Conservation (phyloP, 2,113 vertebrate genomes). For the Corythornis cristatus region DNA sequence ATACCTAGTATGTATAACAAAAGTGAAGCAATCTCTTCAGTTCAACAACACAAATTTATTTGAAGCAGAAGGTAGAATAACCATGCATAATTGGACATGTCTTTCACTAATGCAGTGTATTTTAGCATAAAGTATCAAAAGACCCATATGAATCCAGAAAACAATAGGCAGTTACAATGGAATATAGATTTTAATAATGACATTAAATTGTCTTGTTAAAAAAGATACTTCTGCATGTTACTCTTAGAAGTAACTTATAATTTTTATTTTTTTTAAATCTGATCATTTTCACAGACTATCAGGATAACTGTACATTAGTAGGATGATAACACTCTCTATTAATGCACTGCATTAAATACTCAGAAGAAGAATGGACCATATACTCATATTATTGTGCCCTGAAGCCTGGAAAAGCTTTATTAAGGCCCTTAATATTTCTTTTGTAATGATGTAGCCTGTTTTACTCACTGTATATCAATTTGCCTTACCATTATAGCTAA, state of each 20-base stretch:
- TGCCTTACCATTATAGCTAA: not conserved
- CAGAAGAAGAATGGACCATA: not conserved
- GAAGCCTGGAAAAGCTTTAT: not conserved
- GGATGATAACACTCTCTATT: not conserved
- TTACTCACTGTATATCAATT: not conserved
- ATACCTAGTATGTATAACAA: not conserved
- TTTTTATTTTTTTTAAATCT: not conserved
- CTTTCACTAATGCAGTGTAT: not conserved
- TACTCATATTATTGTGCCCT: not conserved
- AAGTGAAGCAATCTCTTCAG: not conserved
- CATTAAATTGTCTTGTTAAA: not conserved
- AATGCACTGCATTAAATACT: not conserved
- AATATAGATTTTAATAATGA: not conserved
- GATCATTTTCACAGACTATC: not conserved
- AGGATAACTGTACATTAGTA: not conserved
- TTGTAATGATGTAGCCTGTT: not conserved
- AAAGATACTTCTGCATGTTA: not conserved
- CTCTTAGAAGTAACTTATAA: not conserved
- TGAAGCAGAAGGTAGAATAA: not conserved
- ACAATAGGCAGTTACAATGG: not conserved
- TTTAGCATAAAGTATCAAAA: not conserved
- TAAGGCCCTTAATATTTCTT: not conserved
- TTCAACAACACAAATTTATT: not conserved
- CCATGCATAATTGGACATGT: fast-evolving
- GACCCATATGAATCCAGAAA: not conserved